Percentiles rank a stretch among this genome's conserved stretches.
These are phyloP conservation scores for Peromyscus nudipes DNA, from an alignment of 2,797 vertebrate genomes.

Conservation along the genomic window DNA sequence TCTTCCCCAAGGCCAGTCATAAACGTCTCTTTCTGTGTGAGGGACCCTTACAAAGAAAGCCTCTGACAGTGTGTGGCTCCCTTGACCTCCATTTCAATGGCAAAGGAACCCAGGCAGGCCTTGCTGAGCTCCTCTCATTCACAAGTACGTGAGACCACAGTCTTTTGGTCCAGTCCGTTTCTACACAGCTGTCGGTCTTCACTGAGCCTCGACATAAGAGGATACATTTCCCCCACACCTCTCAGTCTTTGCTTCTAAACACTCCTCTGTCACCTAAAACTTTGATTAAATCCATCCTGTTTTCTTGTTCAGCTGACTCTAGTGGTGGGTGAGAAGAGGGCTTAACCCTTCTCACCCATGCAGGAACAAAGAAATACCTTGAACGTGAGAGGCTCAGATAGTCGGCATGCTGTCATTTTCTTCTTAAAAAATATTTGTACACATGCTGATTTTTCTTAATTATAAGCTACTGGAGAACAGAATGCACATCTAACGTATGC, in stretches of 20 bases:
- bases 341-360: not conserved
- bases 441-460: not conserved
- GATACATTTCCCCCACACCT: not conserved
- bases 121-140: not conserved
- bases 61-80: not conserved
- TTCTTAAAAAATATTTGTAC: not conserved
- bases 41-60: not conserved
- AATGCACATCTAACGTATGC: not conserved
- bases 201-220: not conserved
- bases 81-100: not conserved
- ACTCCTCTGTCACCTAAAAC: not conserved
- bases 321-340: not conserved
- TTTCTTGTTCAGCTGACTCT: not conserved
- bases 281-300: not conserved
- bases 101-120: not conserved
- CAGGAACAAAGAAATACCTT: not conserved
- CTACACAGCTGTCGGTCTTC: not conserved
- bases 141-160: too few relatives aligned
- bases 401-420: constrained; percentile 26
- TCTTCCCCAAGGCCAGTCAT: not conserved
- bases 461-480: not conserved
- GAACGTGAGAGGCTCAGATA: not conserved
- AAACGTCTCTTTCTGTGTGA: not conserved
- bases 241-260: not conserved
- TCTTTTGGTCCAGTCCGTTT: not conserved